These are phyloP conservation scores for Elephantulus edwardii DNA, from an alignment of 2,113 vertebrate genomes.

Conservation along the genomic window DNA sequence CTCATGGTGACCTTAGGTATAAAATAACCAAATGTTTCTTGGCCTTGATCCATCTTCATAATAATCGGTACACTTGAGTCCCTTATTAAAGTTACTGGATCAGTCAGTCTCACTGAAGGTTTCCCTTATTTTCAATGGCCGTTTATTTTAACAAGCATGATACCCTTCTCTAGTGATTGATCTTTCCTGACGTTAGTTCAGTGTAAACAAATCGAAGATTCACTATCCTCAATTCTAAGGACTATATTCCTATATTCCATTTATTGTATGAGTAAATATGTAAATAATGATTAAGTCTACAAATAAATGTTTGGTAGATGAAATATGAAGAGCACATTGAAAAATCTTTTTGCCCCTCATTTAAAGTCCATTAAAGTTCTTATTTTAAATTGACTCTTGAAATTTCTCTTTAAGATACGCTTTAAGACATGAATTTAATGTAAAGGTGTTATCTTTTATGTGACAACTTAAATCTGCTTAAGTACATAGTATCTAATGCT, in stretches of 20 bases:
- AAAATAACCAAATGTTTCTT: neutral
- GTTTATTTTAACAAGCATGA: neutral
- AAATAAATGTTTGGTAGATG: neutral
- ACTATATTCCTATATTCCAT: too few relatives aligned
- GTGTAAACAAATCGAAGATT: neutral
- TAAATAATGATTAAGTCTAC: neutral
- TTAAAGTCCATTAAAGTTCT: neutral
- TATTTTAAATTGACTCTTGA: neutral
- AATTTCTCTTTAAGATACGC: too few relatives aligned
- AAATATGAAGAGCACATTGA: neutral
- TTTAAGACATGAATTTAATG: too few relatives aligned
- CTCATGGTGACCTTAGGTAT: neutral
- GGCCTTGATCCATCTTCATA: neutral
- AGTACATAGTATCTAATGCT: too few relatives aligned
- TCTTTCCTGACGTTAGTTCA: neutral
- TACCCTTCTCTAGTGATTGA: neutral
- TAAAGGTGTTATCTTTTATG: too few relatives aligned
- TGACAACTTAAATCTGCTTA: too few relatives aligned
- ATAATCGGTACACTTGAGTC: neutral
- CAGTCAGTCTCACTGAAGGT: neutral
- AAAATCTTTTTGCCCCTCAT: neutral
- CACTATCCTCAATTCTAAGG: neutral
- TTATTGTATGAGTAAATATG: neutral
- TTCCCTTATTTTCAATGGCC: neutral
- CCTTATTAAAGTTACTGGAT: neutral